Conservation (phyloP, 1,140 invertebrate species). For the Akabosia matsudoensis region DNA sequence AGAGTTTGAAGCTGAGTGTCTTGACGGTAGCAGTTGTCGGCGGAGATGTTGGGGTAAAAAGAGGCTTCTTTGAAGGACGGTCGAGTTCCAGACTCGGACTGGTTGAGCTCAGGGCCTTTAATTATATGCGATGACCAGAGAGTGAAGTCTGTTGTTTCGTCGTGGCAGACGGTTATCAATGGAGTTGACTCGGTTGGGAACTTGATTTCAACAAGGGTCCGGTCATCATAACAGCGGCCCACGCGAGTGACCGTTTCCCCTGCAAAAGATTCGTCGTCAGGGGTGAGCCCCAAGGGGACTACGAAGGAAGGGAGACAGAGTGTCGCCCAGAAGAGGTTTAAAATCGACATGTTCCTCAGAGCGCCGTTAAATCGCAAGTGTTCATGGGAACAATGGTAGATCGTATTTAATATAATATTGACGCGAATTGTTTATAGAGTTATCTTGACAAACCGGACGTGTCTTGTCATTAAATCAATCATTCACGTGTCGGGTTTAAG, state of each 20-base stretch:
- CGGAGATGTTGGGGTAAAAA: slow-evolving; percentile 46
- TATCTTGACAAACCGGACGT: too few relatives aligned
- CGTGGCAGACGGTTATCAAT: slow-evolving; percentile 28
- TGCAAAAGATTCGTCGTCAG: neutral
- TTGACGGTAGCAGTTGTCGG: slow-evolving; percentile 44
- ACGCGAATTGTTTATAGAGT: too few relatives aligned
- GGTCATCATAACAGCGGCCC: neutral
- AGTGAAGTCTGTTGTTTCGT: slow-evolving; percentile 22
- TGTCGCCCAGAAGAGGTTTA: too few relatives aligned
- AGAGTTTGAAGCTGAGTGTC: slow-evolving; percentile 29
- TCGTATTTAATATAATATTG: too few relatives aligned
- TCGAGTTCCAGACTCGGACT: slow-evolving; percentile 23
- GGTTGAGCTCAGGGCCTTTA: slow-evolving; percentile 21
- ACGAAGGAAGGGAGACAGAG: too few relatives aligned
- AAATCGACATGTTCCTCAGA: too few relatives aligned
- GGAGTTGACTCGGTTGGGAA: neutral
- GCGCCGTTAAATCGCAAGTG: too few relatives aligned
- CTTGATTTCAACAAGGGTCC: neutral
- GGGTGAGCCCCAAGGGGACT: too few relatives aligned
- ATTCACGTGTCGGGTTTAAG: too few relatives aligned
- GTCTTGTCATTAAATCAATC: too few relatives aligned
- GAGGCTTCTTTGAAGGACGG: slow-evolving; percentile 45
- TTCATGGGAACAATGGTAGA: too few relatives aligned
- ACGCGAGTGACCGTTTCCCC: neutral
- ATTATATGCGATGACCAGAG: slow-evolving; percentile 18